Evolutionary conservation across 2,113 vertebrate genomes (phyloP).

Genomic region (Urocynchramus pylzowi): DNA sequence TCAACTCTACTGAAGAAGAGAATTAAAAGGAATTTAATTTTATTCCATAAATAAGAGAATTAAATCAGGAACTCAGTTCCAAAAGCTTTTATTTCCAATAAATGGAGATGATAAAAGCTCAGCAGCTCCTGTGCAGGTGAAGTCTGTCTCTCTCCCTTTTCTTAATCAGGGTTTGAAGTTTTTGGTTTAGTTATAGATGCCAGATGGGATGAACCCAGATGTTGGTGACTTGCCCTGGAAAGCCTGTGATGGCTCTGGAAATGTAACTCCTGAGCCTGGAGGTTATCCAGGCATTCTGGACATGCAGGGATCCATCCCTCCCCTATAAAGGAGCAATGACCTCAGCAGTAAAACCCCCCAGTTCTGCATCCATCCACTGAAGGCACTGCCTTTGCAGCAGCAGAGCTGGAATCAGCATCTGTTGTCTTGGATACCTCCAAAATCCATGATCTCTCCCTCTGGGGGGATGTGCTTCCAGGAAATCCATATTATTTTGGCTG

Average conservation of each 20-base stretch:
- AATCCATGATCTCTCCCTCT: background rate
- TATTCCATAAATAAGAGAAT: background rate
- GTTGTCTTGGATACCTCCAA: background rate
- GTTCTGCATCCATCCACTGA: background rate
- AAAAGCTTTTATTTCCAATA: background rate
- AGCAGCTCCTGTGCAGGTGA: background rate
- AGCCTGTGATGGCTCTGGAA: background rate
- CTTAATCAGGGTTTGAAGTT: background rate
- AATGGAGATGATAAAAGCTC: background rate
- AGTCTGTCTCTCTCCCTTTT: background rate
- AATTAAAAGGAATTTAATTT: no score
- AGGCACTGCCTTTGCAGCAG: background rate
- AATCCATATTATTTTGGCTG: background rate
- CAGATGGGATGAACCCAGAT: background rate
- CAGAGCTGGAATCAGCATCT: background rate
- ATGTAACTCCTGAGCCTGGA: background rate
- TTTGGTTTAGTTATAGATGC: background rate
- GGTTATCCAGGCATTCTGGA: background rate
- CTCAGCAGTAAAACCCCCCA: background rate
- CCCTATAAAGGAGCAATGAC: background rate
- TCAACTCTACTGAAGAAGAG: background rate
- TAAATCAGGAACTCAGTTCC: background rate
- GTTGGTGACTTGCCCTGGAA: background rate
- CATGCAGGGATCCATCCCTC: background rate
- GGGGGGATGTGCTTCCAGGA: constrained; percentile 8